Conservation (phyloP, 2,797 vertebrate species). For the Babyrousa celebensis region DNA sequence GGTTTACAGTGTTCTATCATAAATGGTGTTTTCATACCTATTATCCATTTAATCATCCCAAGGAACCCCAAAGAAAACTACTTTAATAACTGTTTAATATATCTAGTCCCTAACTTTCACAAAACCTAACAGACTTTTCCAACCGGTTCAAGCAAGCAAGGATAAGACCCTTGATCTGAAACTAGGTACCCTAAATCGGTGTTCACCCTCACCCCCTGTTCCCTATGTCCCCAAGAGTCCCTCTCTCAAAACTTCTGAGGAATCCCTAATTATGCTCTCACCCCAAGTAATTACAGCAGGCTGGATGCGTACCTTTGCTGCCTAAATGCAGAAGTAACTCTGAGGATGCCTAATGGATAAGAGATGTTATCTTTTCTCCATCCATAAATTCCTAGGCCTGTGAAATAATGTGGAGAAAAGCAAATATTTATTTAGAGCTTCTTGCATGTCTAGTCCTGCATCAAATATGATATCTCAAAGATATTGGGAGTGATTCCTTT, state of each 20-base stretch:
- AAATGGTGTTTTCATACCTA: not conserved
- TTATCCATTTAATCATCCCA: not conserved
- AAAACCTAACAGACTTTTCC: too few species aligned
- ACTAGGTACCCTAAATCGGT: accelerated
- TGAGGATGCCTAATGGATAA: accelerated
- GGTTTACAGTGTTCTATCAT: too few species aligned
- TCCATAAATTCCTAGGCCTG: accelerated
- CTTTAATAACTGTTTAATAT: not conserved
- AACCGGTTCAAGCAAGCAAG: accelerated
- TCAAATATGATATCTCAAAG: too few species aligned
- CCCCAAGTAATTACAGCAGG: accelerated
- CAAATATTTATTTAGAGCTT: not conserved
- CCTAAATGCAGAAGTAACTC: not conserved
- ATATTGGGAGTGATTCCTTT: accelerated
- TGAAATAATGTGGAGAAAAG: not conserved
- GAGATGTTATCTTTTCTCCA: not conserved
- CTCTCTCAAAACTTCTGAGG: not conserved
- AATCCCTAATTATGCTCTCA: accelerated
- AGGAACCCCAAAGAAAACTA: not conserved
- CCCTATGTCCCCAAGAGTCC: not conserved
- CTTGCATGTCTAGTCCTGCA: not conserved
- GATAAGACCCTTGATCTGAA: accelerated
- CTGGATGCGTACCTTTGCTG: accelerated
- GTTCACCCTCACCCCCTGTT: accelerated
- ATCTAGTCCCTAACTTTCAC: too few species aligned